Conservation (phyloP, 2,797 vertebrate species). For the Gallinago stenura region DNA sequence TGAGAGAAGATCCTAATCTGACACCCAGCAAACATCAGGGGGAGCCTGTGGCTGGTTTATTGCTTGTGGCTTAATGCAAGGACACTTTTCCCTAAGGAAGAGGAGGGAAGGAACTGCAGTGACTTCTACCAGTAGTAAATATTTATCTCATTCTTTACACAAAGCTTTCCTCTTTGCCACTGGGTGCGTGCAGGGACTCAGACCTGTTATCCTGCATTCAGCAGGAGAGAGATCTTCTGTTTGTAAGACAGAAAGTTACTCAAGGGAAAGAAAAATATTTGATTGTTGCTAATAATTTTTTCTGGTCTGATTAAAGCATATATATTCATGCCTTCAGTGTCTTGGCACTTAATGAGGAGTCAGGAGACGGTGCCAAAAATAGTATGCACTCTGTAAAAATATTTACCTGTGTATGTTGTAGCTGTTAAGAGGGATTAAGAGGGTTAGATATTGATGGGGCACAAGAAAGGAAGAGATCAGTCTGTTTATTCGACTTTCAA, state of each 20-base stretch:
- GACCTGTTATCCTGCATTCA: not conserved
- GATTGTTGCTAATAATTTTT: not conserved
- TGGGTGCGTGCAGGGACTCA: not conserved
- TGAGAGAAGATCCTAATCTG: not conserved
- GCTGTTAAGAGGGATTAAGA: not conserved
- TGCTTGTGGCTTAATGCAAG: not conserved
- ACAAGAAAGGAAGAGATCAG: conserved; percentile 5
- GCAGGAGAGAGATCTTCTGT: not conserved
- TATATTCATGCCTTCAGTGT: not conserved
- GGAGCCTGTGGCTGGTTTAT: not conserved
- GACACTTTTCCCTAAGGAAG: not conserved
- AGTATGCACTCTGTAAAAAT: not conserved
- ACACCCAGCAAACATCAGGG: not conserved
- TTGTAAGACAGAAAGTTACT: not conserved
- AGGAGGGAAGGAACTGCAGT: not conserved
- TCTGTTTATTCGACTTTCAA: conserved; percentile 47
- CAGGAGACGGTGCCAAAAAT: not conserved
- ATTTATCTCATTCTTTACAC: not conserved
- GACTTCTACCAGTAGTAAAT: not conserved
- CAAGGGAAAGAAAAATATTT: not conserved
- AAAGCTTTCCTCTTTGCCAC: not conserved
- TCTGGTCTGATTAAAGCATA: not conserved
- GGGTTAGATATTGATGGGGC: not conserved
- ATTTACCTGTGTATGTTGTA: not conserved
- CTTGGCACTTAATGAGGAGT: not conserved